phyloP scores from a whole-genome alignment of 2,797 vertebrate genomes.

The Adelosebastes latens region DNA sequence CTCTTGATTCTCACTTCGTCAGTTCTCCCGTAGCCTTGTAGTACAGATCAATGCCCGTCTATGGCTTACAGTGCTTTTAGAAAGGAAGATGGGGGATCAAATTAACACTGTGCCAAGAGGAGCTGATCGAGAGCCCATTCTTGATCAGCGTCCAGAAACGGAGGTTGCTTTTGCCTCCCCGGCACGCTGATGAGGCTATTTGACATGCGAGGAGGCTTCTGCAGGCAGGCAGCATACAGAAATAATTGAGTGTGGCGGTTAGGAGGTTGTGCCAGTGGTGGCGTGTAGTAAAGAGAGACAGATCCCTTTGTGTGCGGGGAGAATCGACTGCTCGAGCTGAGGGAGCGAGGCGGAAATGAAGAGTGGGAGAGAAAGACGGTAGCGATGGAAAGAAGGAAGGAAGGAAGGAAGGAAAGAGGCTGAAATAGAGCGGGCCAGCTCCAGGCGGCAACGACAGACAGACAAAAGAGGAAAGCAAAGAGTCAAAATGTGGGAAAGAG shows the following conservation, averaged over 20 bases:
- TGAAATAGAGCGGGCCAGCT: constrained; percentile 51
- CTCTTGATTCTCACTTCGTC: constrained; percentile 5
- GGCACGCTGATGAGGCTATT: constrained; percentile 53
- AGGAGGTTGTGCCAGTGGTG: constrained; percentile 65
- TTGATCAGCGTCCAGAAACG: constrained; percentile 63
- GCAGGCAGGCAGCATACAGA: constrained; percentile 57
- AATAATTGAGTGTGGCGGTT: constrained; percentile 73
- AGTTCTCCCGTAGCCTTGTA: constrained; percentile 23
- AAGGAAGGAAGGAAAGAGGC: constrained; percentile 15
- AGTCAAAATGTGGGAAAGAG: constrained; percentile 49
- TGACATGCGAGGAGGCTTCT: constrained; percentile 65
- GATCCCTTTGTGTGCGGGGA: constrained; percentile 60
- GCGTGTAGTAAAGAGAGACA: constrained; percentile 63
- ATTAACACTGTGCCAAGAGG: constrained; percentile 47
- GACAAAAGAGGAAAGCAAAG: constrained; percentile 39
- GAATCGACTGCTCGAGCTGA: constrained; percentile 46
- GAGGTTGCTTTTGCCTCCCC: constrained; percentile 40
- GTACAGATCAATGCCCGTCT: constrained; percentile 39
- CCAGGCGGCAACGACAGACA: constrained; percentile 43
- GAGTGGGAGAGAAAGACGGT: constrained; percentile 48
- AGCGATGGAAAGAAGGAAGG: constrained; percentile 30
- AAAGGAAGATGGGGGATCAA: constrained; percentile 43
- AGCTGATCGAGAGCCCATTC: constrained; percentile 38
- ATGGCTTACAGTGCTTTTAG: constrained; percentile 41
- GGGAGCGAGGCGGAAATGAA: constrained; percentile 53